phyloP scores from a whole-genome alignment of 2,797 vertebrate genomes.

The Falco concolor region DNA sequence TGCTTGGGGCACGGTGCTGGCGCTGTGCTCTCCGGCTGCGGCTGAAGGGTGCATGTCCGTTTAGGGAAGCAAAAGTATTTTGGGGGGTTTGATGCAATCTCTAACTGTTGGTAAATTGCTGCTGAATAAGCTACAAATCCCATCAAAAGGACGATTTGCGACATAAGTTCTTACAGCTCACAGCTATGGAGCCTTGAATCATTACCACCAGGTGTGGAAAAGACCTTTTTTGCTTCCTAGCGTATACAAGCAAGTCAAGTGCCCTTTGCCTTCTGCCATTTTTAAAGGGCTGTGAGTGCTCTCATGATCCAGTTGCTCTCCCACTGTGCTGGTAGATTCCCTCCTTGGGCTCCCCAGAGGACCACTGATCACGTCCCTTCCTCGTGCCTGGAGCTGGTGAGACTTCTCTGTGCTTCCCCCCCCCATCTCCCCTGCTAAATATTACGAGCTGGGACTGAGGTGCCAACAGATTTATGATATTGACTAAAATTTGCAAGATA shows the following conservation, averaged over 20 bases:
- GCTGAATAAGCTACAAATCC: not conserved
- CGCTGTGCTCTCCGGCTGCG: not conserved
- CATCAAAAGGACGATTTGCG: not conserved
- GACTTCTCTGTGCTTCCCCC: not conserved
- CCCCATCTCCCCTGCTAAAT: not conserved
- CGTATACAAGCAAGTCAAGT: not conserved
- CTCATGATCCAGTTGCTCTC: rapidly evolving
- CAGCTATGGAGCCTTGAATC: not conserved
- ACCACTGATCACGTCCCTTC: not conserved
- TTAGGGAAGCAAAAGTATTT: not conserved
- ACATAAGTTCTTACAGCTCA: not conserved
- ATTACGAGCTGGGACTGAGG: not conserved
- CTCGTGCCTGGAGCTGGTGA: not conserved
- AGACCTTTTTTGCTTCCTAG: not conserved
- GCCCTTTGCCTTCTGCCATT: not conserved
- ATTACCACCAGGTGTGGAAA: rapidly evolving
- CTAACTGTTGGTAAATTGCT: not conserved
- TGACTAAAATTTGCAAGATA: not conserved
- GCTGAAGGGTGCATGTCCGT: not conserved
- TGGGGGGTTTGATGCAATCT: not conserved
- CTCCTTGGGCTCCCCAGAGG: not conserved
- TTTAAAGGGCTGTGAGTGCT: not conserved
- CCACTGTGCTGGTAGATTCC: not conserved
- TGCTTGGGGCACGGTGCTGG: not conserved
- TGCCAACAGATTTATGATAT: not conserved